Conservation (phyloP, 2,797 vertebrate genomes). For the Eleutherodactylus coqui region DNA sequence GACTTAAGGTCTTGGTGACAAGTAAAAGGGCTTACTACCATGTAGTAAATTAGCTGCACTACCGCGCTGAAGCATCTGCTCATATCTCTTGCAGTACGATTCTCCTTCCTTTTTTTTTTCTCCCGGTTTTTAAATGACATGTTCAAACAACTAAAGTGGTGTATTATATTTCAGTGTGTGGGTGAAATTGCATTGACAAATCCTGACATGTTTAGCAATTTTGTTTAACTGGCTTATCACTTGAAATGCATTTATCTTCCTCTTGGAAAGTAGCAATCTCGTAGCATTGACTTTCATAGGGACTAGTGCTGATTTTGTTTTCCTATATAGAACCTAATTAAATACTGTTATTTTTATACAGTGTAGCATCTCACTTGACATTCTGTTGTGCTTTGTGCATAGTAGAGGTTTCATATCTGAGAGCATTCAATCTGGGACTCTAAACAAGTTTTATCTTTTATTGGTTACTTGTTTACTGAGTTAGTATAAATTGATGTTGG, state of each 20-base stretch:
- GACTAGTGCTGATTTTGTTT: not conserved
- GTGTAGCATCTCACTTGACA: not conserved
- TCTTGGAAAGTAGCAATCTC: slow-evolving; percentile 13
- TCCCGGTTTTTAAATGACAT: slow-evolving; percentile 54
- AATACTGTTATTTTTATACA: not conserved
- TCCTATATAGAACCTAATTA: slow-evolving; percentile 2
- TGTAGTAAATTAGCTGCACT: slow-evolving; percentile 33
- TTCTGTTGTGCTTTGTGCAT: not conserved
- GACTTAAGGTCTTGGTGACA: slow-evolving; percentile 18
- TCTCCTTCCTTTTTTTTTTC: not conserved
- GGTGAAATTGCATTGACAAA: slow-evolving; percentile 64
- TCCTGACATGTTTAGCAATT: slow-evolving; percentile 65
- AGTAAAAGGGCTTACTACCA: slow-evolving; percentile 10
- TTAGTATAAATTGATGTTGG: not conserved
- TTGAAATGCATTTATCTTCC: slow-evolving; percentile 61
- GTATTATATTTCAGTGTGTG: slow-evolving; percentile 61
- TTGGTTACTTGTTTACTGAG: not conserved
- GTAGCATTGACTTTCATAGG: not conserved
- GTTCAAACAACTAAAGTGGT: slow-evolving; percentile 60
- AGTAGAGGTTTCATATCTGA: not conserved
- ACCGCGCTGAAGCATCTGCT: slow-evolving; percentile 17
- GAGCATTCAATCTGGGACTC: not conserved
- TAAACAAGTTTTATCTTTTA: not conserved
- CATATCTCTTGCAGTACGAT: slow-evolving; percentile 26
- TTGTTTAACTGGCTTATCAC: slow-evolving; percentile 62